phyloP scores from a whole-genome alignment of 2,888 invertebrate genomes.

The Alviniconcha strummeri region DNA sequence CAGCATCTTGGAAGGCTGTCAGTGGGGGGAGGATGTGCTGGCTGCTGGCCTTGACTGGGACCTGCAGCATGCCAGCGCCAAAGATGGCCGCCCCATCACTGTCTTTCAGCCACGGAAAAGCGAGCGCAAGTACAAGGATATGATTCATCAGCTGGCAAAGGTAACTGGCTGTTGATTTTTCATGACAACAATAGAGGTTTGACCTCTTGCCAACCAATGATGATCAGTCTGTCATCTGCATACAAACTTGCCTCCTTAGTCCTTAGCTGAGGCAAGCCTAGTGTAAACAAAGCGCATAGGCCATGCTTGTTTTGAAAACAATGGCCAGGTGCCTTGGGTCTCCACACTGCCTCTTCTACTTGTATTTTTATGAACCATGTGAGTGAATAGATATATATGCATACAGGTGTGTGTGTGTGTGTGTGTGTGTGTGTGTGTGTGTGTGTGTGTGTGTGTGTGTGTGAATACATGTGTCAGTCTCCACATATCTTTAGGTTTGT shows the following conservation, averaged over 20 bases:
- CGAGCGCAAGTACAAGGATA: slow-evolving; percentile 45
- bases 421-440: not conserved
- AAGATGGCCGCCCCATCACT: slow-evolving; percentile 48
- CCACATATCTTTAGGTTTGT: not conserved
- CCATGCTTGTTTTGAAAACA: too few species aligned
- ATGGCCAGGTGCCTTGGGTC: too few species aligned
- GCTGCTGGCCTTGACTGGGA: slow-evolving; percentile 40
- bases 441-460: not conserved
- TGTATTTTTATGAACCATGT: too few species aligned
- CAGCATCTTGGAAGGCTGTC: slow-evolving; percentile 56
- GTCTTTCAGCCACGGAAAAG: slow-evolving; percentile 49
- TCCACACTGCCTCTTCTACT: not conserved
- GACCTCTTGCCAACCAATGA: not conserved
- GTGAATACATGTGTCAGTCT: not conserved
- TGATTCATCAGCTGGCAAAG: slow-evolving; percentile 47
- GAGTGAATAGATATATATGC: too few species aligned
- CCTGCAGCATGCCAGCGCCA: slow-evolving; percentile 35
- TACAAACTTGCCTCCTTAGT: not conserved
- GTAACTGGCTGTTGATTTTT: slow-evolving; percentile 36
- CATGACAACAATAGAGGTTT: not conserved
- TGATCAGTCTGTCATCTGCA: not conserved
- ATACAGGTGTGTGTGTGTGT: not conserved
- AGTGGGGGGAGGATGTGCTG: slow-evolving; percentile 49
- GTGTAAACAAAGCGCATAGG: too few species aligned
- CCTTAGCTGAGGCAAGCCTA: too few species aligned